Evolutionary conservation across 2,888 invertebrate genomes (phyloP), one percentile per base, ranked within the genome.

Genomic region (Polydrusus tereticollis): DNA sequence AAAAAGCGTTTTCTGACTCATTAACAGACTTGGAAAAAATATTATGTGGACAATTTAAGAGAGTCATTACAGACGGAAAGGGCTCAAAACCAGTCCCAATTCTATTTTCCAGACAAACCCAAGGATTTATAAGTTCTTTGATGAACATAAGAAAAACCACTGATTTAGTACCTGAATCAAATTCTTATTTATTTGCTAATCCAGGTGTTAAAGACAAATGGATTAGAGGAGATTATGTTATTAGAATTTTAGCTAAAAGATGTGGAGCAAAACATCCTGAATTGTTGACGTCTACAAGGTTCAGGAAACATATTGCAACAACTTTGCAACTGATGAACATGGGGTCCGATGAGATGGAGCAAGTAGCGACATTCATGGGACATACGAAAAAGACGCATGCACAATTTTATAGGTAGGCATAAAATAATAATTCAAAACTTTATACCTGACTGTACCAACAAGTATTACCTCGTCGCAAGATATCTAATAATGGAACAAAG

Each of bases 121-220:
- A 55, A 21, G 2, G 23, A 23, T 55, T 21, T 23, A 55, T 55
- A 55, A 55, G 26, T 5, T 26, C 21, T 23, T 23, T 55, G 23
- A 2, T 10, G 12, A 63, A 68, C 45, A 60, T 74, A 21, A 66
- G 75, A 67, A 52, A 65, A 52, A 38, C 20, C 10, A 63, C 60
- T 66, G 43, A 72, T 57, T 67, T 77, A 41, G 74, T 77, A 10
- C 77, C 77, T 7, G 57, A 72, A 47, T 59, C 75, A 10, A 78
- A 78, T 64, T 63, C 50, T 12, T 77, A 77, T 50, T 16, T 75
- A 16, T 77, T 75, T 67, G 78, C 76, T 12, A 76, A 77, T 62
- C 75, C 77, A 4, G 66, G 52, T n/a, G 75, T 73, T 7, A 36
- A 73, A 72, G 64, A 77, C 57, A 65, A 64, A 60, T 78, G 78